Evolutionary conservation across 92 coral and sea anemone genomes (phyloP), one percentile per base, ranked within the genome.

Genomic region (Parazoanthus atlanticus): DNA sequence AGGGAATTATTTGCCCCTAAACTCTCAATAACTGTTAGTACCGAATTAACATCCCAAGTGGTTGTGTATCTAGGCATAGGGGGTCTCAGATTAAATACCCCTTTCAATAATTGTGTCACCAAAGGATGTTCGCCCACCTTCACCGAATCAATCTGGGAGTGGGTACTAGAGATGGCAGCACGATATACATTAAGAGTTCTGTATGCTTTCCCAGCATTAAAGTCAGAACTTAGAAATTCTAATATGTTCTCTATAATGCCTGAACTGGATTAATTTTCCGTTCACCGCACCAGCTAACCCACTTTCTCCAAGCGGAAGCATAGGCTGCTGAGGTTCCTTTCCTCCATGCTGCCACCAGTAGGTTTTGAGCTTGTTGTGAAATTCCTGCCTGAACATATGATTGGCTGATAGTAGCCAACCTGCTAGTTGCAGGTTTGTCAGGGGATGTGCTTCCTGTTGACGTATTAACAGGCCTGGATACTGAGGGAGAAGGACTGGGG

Each of bases 281-380:
- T 36, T 36, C 38, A 36, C n/a, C n/a, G n/a, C 38, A 36, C 38
- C 38, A 36, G 38, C 38, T 36, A 36, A 36, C 38, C 38, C 38
- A 36, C 38, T 36, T 36, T 5, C 4, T 5, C 38, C 38, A 1
- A 36, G 38, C 38, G 4, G 38, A 36, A 36, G 38, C 38, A 36
- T 36, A 36, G n/a, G n/a, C n/a, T n/a, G n/a, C n/a, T n/a, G n/a
- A n/a, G n/a, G 3, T 36, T 36, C 84, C 69, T 23, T 82, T 81
- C 75, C 92, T 80, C 91, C 94, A 90, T 67, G 93, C 94, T 76
- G 93, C 92, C 40, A 92, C 71, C 30, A 92, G 91, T 64, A 90
- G 32, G 71, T 77, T 78, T 72, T 88, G 91, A 92, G 93, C 88
- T 82, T 79, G 85, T 80, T 77, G 78, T 47, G 90, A 91, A 92